phyloP scores from a whole-genome alignment of 2,888 invertebrate species.

The Scaptomyza parva region DNA sequence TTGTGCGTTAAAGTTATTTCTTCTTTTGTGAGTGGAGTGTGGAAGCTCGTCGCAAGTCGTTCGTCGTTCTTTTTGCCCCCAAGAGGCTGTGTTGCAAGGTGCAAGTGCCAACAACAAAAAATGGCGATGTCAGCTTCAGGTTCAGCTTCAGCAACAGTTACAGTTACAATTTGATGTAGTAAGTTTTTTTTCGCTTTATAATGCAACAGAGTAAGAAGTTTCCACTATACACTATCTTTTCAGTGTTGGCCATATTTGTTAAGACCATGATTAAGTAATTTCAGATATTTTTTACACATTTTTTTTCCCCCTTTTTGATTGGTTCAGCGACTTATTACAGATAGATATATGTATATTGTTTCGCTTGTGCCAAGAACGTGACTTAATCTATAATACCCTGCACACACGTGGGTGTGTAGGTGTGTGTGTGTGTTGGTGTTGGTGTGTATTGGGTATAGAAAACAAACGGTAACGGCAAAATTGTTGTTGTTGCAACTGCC shows the following conservation, averaged over 20 bases:
- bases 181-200: conserved; percentile 1
- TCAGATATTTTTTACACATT: no score
- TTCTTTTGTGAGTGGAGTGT: no score
- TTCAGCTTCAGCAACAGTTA: neutral
- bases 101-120: conserved; percentile 34
- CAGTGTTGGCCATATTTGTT: neutral
- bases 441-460: conserved; percentile 4
- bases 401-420: neutral
- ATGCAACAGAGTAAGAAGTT: neutral
- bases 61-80: no score
- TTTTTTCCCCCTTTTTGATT: no score
- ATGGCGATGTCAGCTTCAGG: conserved; percentile 31
- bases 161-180: conserved; percentile 9
- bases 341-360: neutral
- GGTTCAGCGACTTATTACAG: neutral
- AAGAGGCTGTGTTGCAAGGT: conserved; percentile 15
- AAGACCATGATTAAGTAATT: neutral
- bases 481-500: conserved; percentile 12
- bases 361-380: neutral
- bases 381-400: conserved; percentile 14
- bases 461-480: conserved; percentile 10
- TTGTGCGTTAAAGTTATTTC: neutral
- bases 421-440: neutral
- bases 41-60: no score
- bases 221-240: neutral